Base-by-base conservation (phyloP, 2,113 vertebrate species). In the Callorhinus ursinus region DNA sequence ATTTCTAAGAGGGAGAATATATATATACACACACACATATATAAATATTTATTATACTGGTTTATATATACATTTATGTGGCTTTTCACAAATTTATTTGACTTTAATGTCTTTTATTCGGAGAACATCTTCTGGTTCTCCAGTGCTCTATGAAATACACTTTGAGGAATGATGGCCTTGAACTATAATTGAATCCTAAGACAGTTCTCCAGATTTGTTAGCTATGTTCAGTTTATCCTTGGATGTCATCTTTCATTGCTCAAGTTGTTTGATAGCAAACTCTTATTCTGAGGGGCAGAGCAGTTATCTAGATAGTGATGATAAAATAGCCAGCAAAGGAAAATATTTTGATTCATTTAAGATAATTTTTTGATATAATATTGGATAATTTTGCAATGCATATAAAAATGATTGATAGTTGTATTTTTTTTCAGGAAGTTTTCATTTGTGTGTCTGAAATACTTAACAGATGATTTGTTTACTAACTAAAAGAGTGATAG, bases 341-440 rank as follows among this genome's bases (percentile, higher is more conserved):
- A 33, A 87, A 81, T 65, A 65, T 84, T 84, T 95, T 84, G 79
- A 76, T 81, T 87, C 21, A 63, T 22, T 81, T 82, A 55, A 61
- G 55, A 49, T 76, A 81, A 65, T 82, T 79, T 80, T 53, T 46
- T 95, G 26, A n/a, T 61, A n/a, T 42, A 63, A 83, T 65, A 6
- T 46, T 81, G 42, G n/a, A 33, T 87, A 59, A 71, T 92, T 92
- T 87, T 87, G n/a, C 18, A 67, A 63, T n/a, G 18, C 22, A 3
- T 21, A 74, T 74, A 67, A 88, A 63, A 65, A 42, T 92, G 53
- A 26, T 63, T 72, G 39, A 67, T 69, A 59, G 39, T 51, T 26
- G 5, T 49, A 26, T 86, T 61, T 95, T 46, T 92, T 92, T 72
- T 51, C 12, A 46, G 33, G 39, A 81, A 53, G 19, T 61, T 16